Percentiles rank a stretch among this genome's conserved stretches.
Evolutionary conservation across 2,797 vertebrate species (phyloP).

Genomic region (Pseudochirops corinnae): DNA sequence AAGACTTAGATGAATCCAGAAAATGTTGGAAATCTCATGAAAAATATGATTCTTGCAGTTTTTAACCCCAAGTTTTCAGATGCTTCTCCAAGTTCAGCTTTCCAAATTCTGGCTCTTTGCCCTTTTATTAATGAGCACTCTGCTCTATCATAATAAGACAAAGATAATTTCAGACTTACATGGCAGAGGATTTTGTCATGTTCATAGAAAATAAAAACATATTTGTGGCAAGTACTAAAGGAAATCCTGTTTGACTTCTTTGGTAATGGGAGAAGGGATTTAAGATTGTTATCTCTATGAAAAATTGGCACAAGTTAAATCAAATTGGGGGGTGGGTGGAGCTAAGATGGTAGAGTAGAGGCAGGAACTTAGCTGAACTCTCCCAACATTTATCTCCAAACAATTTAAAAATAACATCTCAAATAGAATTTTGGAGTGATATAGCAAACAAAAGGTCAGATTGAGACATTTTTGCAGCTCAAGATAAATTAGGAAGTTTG

Average conservation of each 20-base stretch:
- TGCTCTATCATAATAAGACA: constrained; percentile 3
- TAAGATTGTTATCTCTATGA: constrained; percentile 1
- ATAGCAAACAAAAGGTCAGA: not conserved
- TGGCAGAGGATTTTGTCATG: constrained; percentile 17
- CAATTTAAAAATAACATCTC: not conserved
- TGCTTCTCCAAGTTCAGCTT: constrained; percentile 11
- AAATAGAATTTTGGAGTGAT: not conserved
- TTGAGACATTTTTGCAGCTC: not conserved
- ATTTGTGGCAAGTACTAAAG: constrained; percentile 2
- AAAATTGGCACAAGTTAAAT: not conserved
- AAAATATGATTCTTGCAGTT: constrained; percentile 49
- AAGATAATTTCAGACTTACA: constrained; percentile 28
- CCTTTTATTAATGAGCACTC: constrained; percentile 29
- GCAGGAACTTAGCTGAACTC: not conserved
- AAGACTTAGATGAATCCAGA: constrained; percentile 2
- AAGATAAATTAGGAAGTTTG: not conserved
- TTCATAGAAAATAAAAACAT: constrained; percentile 35
- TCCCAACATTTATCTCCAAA: not conserved
- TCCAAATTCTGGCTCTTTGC: constrained; percentile 27
- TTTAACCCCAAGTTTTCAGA: constrained; percentile 13
- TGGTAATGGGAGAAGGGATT: constrained; percentile 35
- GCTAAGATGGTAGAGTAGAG: not conserved
- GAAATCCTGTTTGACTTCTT: constrained; percentile 13
- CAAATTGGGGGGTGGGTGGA: not conserved
- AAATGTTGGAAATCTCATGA: constrained; percentile 39